Base-by-base conservation (phyloP, 2,797 vertebrate species). In the Emys orbicularis region DNA sequence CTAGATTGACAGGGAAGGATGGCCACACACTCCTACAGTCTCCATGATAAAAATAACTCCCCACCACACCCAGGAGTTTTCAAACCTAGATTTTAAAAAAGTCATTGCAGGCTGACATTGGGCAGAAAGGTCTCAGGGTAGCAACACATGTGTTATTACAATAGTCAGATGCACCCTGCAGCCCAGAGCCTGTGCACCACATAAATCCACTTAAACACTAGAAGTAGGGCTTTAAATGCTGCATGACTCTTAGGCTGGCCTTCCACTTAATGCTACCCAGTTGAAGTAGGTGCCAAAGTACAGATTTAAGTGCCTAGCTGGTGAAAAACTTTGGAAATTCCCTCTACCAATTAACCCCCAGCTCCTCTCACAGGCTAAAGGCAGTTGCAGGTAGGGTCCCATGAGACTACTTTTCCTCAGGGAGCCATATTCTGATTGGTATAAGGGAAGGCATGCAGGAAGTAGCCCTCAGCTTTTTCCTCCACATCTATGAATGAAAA, bases 21-120 rank as follows among this genome's bases (percentile, higher is more conserved):
- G 52, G 19, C 52, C 52, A 53, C 52, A 53, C 52, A 53, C 52
- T 53, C 52, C 52, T 53, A 53, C 19, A 53, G 52, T 53, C 19
- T 21, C 52, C 19, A 3, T 31, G 89, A 37, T 29, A 79, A 84
- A 77, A 74, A 83, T 31, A 59, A 54, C 29, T 2, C 44, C 65
- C 8, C n/a, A 82, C 79, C 2, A 2, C 2, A n/a, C 37, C 72
- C 84, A 77, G 29, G 52, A 41, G 29, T 81, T 94, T 92, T 93
- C 77, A 93, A 94, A 88, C 37, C 88, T 6, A 6, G 87, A 68
- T 41, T 68, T 87, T 76, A 94, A 89, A 94, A 86, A 68, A 59
- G 57, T 94, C 29, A 92, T 88, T 81, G 34, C 54, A 88, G 94
- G 89, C 47, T 72, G 94, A 94, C 94, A 91, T 57, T 86, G 94